A percentile compares a stretch with the other conserved stretches of the same genome.
Conservation (phyloP, 2,888 invertebrate species). For the Neocrepidodera transversa region DNA sequence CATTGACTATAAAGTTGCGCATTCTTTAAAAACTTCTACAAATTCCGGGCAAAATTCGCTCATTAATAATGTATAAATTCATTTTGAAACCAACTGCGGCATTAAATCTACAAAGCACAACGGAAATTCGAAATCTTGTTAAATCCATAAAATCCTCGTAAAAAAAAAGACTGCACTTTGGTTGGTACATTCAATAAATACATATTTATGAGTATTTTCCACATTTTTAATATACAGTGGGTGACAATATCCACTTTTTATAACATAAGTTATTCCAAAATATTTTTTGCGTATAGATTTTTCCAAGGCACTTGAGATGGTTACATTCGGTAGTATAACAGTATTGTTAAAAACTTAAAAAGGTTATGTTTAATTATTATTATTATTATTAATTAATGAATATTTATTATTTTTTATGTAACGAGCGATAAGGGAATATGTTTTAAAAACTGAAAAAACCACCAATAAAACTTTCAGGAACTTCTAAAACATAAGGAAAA, state of each 20-base stretch:
- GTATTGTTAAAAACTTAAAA: too few species aligned
- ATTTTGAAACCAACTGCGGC: constrained; percentile 39
- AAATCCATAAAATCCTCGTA: constrained; percentile 44
- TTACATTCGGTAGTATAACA: too few species aligned
- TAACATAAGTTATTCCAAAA: not conserved
- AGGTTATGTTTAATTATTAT: too few species aligned
- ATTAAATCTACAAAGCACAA: constrained; percentile 39
- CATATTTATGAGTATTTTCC: constrained; percentile 49
- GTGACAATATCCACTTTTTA: not conserved
- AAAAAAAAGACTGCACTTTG: constrained; percentile 44
- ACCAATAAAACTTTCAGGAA: too few species aligned
- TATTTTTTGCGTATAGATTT: too few species aligned
- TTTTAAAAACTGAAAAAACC: too few species aligned
- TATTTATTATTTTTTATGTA: too few species aligned
- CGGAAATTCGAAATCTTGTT: constrained; percentile 45
- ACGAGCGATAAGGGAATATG: too few species aligned
- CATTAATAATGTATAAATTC: constrained; percentile 44
- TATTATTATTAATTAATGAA: too few species aligned
- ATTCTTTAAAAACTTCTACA: constrained; percentile 1
- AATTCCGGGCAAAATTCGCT: constrained; percentile 2
- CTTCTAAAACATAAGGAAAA: too few species aligned
- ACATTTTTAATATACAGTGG: too few species aligned
- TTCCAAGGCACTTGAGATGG: too few species aligned
- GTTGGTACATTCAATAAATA: constrained; percentile 45
- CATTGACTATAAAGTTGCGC: constrained; percentile 3